Base-by-base conservation (phyloP, 2,888 invertebrate species). In the Arctia plantaginis region DNA sequence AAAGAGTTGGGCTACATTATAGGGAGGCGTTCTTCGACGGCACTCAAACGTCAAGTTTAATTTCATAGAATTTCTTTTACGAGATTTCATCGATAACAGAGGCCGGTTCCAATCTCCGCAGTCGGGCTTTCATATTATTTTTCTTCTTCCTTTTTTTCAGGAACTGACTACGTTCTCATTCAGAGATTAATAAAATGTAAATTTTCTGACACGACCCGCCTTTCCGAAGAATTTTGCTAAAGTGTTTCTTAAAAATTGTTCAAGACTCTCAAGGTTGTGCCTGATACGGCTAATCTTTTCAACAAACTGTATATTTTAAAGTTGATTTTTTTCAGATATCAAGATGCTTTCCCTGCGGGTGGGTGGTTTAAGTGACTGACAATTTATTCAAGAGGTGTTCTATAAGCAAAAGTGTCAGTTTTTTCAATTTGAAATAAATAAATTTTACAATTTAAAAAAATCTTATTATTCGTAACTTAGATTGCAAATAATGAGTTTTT, bases 151-250 rank as follows among this genome's bases (percentile, higher is more conserved):
- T 75, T 77, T 55, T 51, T 76, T 77, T 64, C 15, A 72, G 71
- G 76, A 83, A 83, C 84, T 81, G 76, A 78, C 79, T 76, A 77
- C 79, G 76, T 79, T 84, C 84, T 86, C 89, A 87, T 88, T 87
- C 83, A 74, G 79, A 88, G 88, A 90, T 90, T 90, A 90, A 90
- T 90, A 90, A 90, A 89, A 90, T 90, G 90, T 87, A 89, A 90
- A 90, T 90, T 85, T 83, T 78, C 78, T 81, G 86, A 87, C 88
- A 85, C 87, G 85, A 78, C 78, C 77, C 84, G 80, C 79, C 80
- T 86, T 88, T 86, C 82, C 82, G 84, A 87, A 86, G 85, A 85
- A 88, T 86, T 88, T 89, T 73, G 75, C 77, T 74, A 72, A 82
- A 85, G 80, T 77, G 77, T 83, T 85, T 80, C 80, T 80, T 82